Percentiles rank a stretch among this genome's conserved stretches.
phyloP scores from a whole-genome alignment of 2,113 vertebrate species.

The Thomomys bottae region DNA sequence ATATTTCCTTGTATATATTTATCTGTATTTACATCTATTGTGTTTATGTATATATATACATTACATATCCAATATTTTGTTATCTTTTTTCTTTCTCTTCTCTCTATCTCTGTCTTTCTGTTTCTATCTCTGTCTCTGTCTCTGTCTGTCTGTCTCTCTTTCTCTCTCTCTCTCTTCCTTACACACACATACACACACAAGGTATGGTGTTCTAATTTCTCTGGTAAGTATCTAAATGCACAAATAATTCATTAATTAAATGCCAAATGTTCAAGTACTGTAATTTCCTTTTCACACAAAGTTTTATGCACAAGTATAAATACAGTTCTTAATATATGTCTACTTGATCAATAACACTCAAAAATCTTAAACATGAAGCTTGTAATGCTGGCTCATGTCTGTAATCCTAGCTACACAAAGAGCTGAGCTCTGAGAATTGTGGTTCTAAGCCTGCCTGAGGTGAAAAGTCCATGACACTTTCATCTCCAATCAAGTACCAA shows the following conservation, averaged over 20 bases:
- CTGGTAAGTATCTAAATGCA: neutral
- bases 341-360: neutral
- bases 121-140: no score
- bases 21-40: neutral
- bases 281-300: constrained; percentile 41
- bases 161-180: no score
- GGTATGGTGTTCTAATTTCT: neutral
- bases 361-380: no score
- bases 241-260: neutral
- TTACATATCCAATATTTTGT: neutral
- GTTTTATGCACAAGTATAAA: constrained; percentile 19
- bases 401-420: no score
- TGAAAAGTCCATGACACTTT: no score
- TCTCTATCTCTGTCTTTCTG: no score
- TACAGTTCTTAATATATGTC: neutral
- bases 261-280: neutral
- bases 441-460: no score
- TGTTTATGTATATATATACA: neutral
- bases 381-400: no score
- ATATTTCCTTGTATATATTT: constrained; percentile 10
- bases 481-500: no score
- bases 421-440: no score
- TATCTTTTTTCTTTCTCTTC: neutral
- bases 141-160: no score
- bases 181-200: no score